phyloP scores from a whole-genome alignment of 2,113 vertebrate genomes.

The Mustelus asterias region DNA sequence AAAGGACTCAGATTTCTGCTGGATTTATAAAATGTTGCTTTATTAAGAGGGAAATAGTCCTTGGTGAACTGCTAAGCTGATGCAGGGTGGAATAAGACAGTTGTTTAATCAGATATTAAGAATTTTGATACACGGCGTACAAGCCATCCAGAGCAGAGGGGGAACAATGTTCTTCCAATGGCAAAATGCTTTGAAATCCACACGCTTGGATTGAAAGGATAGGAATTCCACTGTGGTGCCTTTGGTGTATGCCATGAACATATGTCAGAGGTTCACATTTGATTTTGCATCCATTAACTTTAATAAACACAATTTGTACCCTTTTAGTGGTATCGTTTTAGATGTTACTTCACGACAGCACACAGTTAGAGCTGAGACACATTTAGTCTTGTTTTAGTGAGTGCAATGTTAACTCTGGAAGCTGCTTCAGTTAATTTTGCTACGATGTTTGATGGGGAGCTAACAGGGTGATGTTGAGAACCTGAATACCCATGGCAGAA shows the following conservation, averaged over 20 bases:
- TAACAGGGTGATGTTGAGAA: background rate
- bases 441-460: background rate
- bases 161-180: background rate
- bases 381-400: background rate
- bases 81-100: background rate
- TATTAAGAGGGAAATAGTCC: background rate
- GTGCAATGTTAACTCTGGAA: background rate
- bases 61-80: background rate
- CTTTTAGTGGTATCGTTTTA: background rate
- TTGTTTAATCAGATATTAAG: background rate
- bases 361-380: background rate
- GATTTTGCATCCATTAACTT: background rate
- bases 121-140: background rate
- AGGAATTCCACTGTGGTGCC: background rate
- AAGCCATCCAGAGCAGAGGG: background rate
- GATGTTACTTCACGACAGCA: background rate
- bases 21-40: background rate
- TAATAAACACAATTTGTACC: background rate
- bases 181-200: background rate
- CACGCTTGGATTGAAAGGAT: background rate
- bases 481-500: background rate
- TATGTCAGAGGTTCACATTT: background rate
- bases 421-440: background rate
- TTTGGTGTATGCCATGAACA: background rate
- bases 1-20: background rate